phyloP scores from a whole-genome alignment of 2,113 vertebrate genomes.

The Lanius ludovicianus region DNA sequence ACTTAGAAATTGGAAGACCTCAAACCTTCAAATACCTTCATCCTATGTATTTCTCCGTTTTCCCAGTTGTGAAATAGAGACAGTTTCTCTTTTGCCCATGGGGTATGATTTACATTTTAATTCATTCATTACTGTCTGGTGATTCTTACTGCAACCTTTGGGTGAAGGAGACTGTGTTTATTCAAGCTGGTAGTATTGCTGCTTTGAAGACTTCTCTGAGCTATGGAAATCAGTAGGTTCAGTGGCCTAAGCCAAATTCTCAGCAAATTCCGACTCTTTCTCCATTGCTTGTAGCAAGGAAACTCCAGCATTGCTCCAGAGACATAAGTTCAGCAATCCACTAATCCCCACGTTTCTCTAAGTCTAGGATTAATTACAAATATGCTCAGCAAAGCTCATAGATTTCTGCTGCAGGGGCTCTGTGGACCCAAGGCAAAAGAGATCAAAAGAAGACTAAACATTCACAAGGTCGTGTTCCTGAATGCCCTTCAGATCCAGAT shows the following conservation, averaged over 20 bases:
- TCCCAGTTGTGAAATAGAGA: background rate
- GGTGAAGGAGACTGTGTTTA: background rate
- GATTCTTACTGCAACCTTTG: background rate
- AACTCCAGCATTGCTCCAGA: background rate
- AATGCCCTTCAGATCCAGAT: background rate
- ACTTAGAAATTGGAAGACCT: background rate
- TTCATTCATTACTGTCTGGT: background rate
- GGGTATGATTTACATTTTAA: background rate
- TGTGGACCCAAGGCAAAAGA: background rate
- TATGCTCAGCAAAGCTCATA: background rate
- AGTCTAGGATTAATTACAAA: conserved; percentile 45
- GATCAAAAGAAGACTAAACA: conserved; percentile 17
- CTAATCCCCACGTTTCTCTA: conserved; percentile 31
- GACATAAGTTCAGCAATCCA: background rate
- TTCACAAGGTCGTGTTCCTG: background rate
- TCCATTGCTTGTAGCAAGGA: background rate
- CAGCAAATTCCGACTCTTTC: background rate
- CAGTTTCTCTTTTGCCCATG: background rate
- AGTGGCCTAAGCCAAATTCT: background rate
- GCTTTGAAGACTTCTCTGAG: background rate
- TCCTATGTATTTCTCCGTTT: background rate
- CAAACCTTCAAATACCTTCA: background rate
- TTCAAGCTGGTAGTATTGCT: background rate
- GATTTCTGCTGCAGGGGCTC: background rate
- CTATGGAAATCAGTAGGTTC: background rate